Percentiles rank a stretch among this genome's conserved stretches.
phyloP scores from a whole-genome alignment of 2,113 vertebrate genomes.

The Scalopus aquaticus region DNA sequence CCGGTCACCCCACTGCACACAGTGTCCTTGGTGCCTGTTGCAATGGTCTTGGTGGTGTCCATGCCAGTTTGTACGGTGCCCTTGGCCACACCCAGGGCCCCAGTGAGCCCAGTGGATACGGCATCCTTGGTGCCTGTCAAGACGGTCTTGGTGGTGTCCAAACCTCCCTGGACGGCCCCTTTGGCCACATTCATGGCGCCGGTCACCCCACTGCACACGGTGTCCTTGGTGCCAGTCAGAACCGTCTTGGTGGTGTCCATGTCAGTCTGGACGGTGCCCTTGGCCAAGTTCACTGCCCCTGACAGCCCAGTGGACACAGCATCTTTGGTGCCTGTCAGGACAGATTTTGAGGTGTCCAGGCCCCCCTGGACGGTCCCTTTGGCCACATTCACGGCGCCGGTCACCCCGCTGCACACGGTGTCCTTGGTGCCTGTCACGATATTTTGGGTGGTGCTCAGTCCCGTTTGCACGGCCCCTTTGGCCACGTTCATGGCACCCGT shows the following conservation, averaged over 20 bases:
- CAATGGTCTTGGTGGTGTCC: too few species aligned
- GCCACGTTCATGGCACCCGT: background rate
- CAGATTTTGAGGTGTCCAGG: background rate
- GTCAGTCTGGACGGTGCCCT: background rate
- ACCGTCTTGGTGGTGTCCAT: too few species aligned
- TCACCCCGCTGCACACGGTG: fast-evolving
- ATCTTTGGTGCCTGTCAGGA: background rate
- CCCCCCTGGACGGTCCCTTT: fast-evolving
- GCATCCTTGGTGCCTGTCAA: too few species aligned
- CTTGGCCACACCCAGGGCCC: too few species aligned
- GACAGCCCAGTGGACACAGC: background rate
- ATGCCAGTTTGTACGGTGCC: too few species aligned
- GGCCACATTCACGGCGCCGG: fast-evolving
- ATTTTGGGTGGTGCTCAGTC: background rate
- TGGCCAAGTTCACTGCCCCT: background rate
- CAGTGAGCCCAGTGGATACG: too few species aligned
- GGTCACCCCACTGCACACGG: too few species aligned
- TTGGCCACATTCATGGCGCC: too few species aligned
- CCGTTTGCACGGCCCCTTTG: fast-evolving
- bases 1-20: too few species aligned
- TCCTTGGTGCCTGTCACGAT: background rate
- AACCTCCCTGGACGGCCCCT: too few species aligned
- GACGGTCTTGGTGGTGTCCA: too few species aligned
- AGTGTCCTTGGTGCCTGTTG: background rate
- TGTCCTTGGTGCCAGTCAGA: too few species aligned